phyloP scores from a whole-genome alignment of 2,888 invertebrate genomes.

The Ormyrus nitidulus region DNA sequence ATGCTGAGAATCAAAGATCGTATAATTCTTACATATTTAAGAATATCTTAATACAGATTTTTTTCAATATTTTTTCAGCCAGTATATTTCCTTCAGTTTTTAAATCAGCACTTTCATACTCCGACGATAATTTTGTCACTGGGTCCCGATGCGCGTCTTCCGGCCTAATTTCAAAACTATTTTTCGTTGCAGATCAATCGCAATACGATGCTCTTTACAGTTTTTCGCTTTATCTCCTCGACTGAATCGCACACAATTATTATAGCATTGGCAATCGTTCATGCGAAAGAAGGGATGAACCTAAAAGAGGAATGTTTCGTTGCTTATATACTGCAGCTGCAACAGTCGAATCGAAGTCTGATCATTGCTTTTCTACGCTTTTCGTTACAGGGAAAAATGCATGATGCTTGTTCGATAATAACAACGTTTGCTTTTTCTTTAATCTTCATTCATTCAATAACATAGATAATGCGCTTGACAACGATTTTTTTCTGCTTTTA shows the following conservation, averaged over 20 bases:
- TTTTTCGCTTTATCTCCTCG: too few relatives aligned
- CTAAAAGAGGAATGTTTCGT: too few relatives aligned
- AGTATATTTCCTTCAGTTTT: background rate
- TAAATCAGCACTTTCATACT: background rate
- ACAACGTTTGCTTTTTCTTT: conserved; percentile 7
- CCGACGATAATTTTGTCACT: background rate
- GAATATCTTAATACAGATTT: conserved; percentile 53
- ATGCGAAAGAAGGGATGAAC: too few relatives aligned
- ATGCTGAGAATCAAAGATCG: conserved; percentile 68
- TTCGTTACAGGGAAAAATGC: conserved; percentile 3
- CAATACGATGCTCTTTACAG: too few relatives aligned
- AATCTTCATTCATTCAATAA: conserved; percentile 42
- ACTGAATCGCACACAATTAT: too few relatives aligned
- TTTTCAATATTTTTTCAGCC: conserved; percentile 23
- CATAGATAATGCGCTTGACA: conserved; percentile 44
- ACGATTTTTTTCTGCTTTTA: conserved; percentile 44
- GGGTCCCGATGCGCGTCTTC: too few relatives aligned
- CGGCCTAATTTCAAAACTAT: too few relatives aligned
- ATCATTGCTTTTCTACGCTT: background rate
- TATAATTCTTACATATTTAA: conserved; percentile 68
- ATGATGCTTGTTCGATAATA: conserved; percentile 11
- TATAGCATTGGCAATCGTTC: too few relatives aligned
- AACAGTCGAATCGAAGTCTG: conserved; percentile 9
- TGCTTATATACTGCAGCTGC: too few relatives aligned
- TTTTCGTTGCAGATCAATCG: too few relatives aligned